Evolutionary conservation across 2,797 vertebrate species (phyloP), one percentile per base, ranked within the genome.

Genomic region (Molossus molossus): DNA sequence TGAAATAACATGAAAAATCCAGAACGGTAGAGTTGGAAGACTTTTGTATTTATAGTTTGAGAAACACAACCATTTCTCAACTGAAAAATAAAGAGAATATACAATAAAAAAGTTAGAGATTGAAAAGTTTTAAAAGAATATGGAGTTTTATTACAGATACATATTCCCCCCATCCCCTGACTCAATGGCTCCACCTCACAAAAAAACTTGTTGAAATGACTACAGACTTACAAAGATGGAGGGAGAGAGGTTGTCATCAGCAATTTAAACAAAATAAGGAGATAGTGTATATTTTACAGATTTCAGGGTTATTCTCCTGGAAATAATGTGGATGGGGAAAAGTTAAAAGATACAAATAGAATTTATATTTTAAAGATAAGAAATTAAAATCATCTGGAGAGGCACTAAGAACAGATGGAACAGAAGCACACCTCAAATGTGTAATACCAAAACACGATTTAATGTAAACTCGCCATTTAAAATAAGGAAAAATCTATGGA

Each of bases 21-120:
- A 69, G 88, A 57, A 37, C 97, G 97, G 83, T 98, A 97, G 40
- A 98, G 60, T 80, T 99, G 98, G 94, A 99, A 98, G 45, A 90
- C 89, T 18, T 83, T 96, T 8, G 98, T 97, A 40, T 91, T 97
- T 88, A 98, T 90, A 53, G 76, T 69, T 13, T 98, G 97, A 67
- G 98, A 98, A 84, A 96, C 37, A 84, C 98, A 99, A 3, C 98
- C 98, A 2, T 97, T 98, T 89, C 37, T 77, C 92, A 97, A 72
- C 96, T 97, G 90, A 93, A 96, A 96, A 92, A 96, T 72, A 94
- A 89, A 92, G 21, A 92, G 53, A 83, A 87, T 10, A 0, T 27
- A 21, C 21, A 73, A 91, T 60, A 13, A 84, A 90, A 95, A 95
- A 58, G 21, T 93, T 64, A 94, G 27, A 29, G 12, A 76, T 37